Evolutionary conservation across 2,113 vertebrate species (phyloP).

Genomic region (Mus spicilegus): DNA sequence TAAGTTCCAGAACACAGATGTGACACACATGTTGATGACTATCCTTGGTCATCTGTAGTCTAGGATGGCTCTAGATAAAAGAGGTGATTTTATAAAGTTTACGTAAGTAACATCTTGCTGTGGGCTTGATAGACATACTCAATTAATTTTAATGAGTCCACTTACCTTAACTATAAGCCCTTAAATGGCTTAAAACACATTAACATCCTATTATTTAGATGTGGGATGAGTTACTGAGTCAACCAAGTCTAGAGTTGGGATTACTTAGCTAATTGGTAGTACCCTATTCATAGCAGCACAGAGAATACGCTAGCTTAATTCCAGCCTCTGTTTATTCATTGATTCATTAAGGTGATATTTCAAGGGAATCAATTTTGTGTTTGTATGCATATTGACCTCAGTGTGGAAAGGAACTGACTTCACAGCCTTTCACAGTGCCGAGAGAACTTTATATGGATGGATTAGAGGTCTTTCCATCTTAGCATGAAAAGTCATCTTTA

Average conservation of each 20-base stretch:
- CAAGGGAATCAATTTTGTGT: constrained; percentile 28
- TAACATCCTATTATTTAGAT: not conserved
- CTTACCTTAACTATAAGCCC: not conserved
- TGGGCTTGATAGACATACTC: not conserved
- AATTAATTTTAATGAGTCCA: constrained; percentile 19
- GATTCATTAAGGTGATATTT: constrained; percentile 5
- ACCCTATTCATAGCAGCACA: not conserved
- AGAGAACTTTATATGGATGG: not conserved
- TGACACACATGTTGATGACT: not conserved
- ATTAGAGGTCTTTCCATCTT: constrained; percentile 15
- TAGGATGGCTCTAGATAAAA: constrained; percentile 38
- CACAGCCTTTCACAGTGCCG: not conserved
- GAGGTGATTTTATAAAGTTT: not conserved
- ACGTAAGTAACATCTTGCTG: not conserved
- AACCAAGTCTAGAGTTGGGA: not conserved
- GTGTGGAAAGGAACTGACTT: not conserved
- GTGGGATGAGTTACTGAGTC: not conserved
- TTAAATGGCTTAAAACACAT: not conserved
- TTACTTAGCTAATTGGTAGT: not conserved
- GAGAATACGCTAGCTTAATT: not conserved
- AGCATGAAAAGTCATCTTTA: constrained; percentile 8
- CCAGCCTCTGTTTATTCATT: not conserved
- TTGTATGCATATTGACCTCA: not conserved
- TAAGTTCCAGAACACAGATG: not conserved
- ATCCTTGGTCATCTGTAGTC: not conserved